A percentile compares a stretch with the other conserved stretches of the same genome.
Evolutionary conservation across 2,797 vertebrate genomes (phyloP).

Genomic region (Melanotaenia maccullochi): DNA sequence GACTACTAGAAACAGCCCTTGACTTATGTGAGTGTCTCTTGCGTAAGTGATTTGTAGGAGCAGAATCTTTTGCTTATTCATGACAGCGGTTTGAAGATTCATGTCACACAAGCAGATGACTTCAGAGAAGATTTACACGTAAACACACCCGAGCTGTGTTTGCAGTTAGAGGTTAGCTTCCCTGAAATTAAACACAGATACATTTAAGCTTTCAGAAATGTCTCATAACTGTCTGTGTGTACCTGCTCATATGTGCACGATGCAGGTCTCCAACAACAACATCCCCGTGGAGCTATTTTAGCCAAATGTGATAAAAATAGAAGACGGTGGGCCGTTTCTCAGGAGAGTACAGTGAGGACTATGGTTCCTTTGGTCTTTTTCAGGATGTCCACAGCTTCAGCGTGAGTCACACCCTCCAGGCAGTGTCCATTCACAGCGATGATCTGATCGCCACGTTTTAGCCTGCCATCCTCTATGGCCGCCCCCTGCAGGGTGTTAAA

Average conservation of each 20-base stretch:
- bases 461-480: constrained; percentile 89
- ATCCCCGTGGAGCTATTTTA: not conserved
- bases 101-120: not conserved
- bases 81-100: not conserved
- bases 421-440: constrained; percentile 92
- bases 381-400: constrained; percentile 91
- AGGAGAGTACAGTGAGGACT: constrained; percentile 90
- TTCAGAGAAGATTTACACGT: not conserved
- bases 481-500: constrained; percentile 85
- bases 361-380: constrained; percentile 91
- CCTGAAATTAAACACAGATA: constrained; percentile 14
- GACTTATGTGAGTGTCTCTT: not conserved
- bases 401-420: constrained; percentile 91
- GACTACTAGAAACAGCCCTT: not conserved
- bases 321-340: constrained; percentile 42
- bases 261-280: constrained; percentile 7
- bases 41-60: not conserved
- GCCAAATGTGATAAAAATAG: not conserved
- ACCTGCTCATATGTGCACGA: not conserved
- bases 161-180: constrained; percentile 46
- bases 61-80: not conserved
- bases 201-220: constrained; percentile 17
- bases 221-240: not conserved
- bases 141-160: constrained; percentile 23
- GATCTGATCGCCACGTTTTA: constrained; percentile 93